These are phyloP conservation scores for Creontiades dilutus DNA, from an alignment of 2,888 invertebrate species.

Conservation along the genomic window DNA sequence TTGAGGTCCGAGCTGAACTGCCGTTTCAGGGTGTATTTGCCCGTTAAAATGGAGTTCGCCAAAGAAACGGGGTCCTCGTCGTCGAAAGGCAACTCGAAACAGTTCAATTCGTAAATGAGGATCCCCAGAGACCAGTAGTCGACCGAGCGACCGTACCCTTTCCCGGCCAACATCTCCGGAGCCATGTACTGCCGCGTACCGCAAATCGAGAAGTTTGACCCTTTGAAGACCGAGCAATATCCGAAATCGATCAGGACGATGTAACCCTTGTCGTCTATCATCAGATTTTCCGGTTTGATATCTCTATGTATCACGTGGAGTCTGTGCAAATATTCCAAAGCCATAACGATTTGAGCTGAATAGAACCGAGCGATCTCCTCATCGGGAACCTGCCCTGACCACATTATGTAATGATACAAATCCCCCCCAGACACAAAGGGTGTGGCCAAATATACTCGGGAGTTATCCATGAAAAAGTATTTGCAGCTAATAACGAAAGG, in stretches of 20 bases:
- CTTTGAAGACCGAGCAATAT: slow-evolving; percentile 85
- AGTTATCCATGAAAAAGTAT: slow-evolving; percentile 21
- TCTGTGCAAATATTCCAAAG: slow-evolving; percentile 94
- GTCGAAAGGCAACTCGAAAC: slow-evolving; percentile 94
- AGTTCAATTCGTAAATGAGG: slow-evolving; percentile 92
- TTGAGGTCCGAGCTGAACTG: slow-evolving; percentile 90
- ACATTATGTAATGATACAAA: slow-evolving; percentile 60
- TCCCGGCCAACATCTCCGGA: slow-evolving; percentile 87
- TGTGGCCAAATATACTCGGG: background rate
- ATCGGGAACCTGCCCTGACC: slow-evolving; percentile 31
- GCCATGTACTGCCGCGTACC: slow-evolving; percentile 83
- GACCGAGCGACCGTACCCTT: slow-evolving; percentile 94
- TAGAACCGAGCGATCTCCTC: slow-evolving; percentile 90
- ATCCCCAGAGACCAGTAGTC: slow-evolving; percentile 98
- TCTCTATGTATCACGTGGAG: slow-evolving; percentile 93
- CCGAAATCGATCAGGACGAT: slow-evolving; percentile 96
- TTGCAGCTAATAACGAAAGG: slow-evolving; percentile 45
- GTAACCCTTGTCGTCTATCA: slow-evolving; percentile 89
- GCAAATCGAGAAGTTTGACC: slow-evolving; percentile 81
- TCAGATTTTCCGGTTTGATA: slow-evolving; percentile 94
- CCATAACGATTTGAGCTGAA: slow-evolving; percentile 93
- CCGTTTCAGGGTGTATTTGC: slow-evolving; percentile 91
- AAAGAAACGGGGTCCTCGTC: slow-evolving; percentile 90
- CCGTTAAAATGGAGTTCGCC: slow-evolving; percentile 95
- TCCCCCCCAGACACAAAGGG: slow-evolving; percentile 43